Evolutionary conservation across 2,888 invertebrate species (phyloP).

Genomic region (Nemoura dubitans): DNA sequence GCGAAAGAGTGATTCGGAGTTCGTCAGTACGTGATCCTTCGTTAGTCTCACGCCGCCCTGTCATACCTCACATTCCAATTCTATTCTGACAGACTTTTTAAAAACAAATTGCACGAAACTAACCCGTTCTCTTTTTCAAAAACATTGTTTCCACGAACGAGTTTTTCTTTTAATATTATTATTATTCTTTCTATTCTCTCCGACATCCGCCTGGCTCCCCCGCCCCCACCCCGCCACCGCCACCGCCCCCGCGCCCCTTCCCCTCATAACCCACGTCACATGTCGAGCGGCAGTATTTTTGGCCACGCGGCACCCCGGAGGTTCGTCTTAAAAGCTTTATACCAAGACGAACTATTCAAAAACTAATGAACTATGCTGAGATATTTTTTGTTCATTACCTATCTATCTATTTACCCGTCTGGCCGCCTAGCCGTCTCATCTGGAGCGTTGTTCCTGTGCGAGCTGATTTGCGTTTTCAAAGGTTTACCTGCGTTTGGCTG

Average conservation of each 20-base stretch:
- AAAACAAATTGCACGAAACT: constrained; percentile 37
- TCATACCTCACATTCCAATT: constrained; percentile 39
- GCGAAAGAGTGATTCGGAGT: background rate
- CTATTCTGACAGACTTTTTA: constrained; percentile 40
- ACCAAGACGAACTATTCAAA: constrained; percentile 10
- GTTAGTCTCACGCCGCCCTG: constrained; percentile 13
- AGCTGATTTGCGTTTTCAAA: too few species aligned
- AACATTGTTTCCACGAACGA: constrained; percentile 39
- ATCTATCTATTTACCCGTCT: background rate
- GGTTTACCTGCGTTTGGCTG: too few species aligned
- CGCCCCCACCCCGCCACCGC: constrained; percentile 17
- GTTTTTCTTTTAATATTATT: constrained; percentile 32
- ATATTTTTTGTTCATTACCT: background rate
- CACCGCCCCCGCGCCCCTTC: constrained; percentile 30
- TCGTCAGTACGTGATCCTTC: background rate
- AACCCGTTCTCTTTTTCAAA: constrained; percentile 39
- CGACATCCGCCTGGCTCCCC: constrained; percentile 24
- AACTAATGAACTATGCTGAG: constrained; percentile 21
- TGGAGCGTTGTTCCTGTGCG: background rate
- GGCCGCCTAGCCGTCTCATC: background rate
- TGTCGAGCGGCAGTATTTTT: constrained; percentile 25
- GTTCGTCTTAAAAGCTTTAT: constrained; percentile 32
- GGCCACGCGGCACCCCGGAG: constrained; percentile 29
- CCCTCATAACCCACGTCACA: constrained; percentile 24
- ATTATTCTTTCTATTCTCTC: constrained; percentile 31